Evolutionary conservation across 2,888 invertebrate genomes (phyloP), one percentile per base, ranked within the genome.

Genomic region (Noctua janthe): DNA sequence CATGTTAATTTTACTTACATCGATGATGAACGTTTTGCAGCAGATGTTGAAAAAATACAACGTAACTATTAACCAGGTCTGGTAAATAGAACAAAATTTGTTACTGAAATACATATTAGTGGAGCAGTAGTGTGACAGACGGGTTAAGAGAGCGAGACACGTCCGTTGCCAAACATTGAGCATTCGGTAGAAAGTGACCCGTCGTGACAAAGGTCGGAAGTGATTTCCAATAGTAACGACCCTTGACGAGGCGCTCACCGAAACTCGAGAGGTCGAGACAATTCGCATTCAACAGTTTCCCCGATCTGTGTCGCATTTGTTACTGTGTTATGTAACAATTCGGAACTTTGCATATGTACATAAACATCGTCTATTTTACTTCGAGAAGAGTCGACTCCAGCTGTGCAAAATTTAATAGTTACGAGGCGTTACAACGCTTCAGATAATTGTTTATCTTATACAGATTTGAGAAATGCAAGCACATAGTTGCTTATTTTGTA

Each of bases 161-260:
- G 84, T 91, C 90, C 86, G 91, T 91, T 91, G 91, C 90, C 91
- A 91, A 92, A 91, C 89, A 87, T 89, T 90, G 86, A 89, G 85
- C 90, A 91, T 90, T 90, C 81, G 88, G 87, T 95, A 95, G 96
- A 96, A 96, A 96, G 96, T 95, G 94, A 93, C 92, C 92, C 83
- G 88, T 91, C 90, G 92, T 92, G 94, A 96, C 96, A 97, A 96
- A 96, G 96, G 95, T 96, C 96, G 96, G 96, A 96, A 96, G 93
- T 93, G 92, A 94, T 94, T 95, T 94, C 94, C 94, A 94, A 92
- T 91, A 90, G 92, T 94, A 96, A 95, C 95, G 95, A 95, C 92
- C 96, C 96, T 94, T 95, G 96, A 95, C 95, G 92, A 87, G 77
- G 76, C 82, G 85, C 85, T 80, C 86, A 88, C 87, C 90, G 90